phyloP scores from a whole-genome alignment of 2,888 invertebrate genomes.

The Tetragonula carbonaria region DNA sequence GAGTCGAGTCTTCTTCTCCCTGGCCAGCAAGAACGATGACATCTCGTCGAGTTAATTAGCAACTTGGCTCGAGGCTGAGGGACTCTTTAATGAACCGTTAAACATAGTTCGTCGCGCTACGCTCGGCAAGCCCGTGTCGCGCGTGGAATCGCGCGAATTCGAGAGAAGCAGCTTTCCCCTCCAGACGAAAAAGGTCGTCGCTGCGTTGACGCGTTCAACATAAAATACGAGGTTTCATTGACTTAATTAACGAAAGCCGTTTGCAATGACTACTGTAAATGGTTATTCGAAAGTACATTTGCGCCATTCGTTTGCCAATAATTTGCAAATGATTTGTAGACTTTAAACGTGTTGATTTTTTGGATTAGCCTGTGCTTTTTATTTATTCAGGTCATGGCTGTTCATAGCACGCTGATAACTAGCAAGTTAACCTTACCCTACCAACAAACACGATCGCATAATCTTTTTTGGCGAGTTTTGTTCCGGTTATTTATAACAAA shows the following conservation, averaged over 20 bases:
- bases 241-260: conserved; percentile 3
- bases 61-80: conserved; percentile 21
- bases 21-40: conserved; percentile 25
- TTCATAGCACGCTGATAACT: not conserved
- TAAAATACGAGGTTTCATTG: not conserved
- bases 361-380: not conserved
- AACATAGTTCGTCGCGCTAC: conserved; percentile 45
- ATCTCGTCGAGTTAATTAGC: conserved; percentile 58
- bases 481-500: not conserved
- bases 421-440: not conserved
- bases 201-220: not conserved
- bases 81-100: conserved; percentile 58
- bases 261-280: not conserved
- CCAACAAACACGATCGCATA: not conserved
- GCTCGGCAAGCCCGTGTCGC: conserved; percentile 13
- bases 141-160: conserved; percentile 1
- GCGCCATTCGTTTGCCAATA: not conserved
- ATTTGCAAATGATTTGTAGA: not conserved
- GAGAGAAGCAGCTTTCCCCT: not conserved
- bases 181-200: conserved; percentile 16
- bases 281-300: not conserved
- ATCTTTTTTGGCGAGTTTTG: not conserved
- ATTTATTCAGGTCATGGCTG: not conserved
- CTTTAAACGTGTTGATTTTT: not conserved
- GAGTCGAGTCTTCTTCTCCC: conserved; percentile 1